A percentile compares a stretch with the other conserved stretches of the same genome.
Evolutionary conservation across 2,113 vertebrate genomes (phyloP).

Genomic region (Panthera tigris): DNA sequence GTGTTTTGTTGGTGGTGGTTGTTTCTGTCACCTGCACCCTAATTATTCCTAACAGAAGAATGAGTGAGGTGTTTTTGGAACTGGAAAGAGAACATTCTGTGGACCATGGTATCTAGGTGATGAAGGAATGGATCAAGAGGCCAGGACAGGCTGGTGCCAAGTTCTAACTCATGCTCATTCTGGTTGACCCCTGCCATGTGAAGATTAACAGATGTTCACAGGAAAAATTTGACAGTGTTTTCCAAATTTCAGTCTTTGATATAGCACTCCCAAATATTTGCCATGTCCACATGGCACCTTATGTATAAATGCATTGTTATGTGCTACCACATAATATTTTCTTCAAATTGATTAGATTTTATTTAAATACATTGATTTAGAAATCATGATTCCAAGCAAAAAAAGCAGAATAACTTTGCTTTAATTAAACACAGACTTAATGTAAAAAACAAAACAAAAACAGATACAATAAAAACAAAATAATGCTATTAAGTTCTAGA

Average conservation of each 20-base stretch:
- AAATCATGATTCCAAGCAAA: not conserved
- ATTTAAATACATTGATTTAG: not conserved
- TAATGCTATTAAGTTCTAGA: not conserved
- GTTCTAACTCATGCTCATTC: not conserved
- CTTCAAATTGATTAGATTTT: not conserved
- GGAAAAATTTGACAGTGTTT: not conserved
- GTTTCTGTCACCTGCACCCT: not conserved
- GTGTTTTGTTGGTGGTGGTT: not conserved
- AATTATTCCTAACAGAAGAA: not conserved
- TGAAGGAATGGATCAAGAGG: not conserved
- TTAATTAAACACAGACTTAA: not conserved
- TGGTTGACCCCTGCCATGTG: too few relatives aligned
- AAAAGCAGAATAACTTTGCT: not conserved
- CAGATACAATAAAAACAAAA: not conserved
- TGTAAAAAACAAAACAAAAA: not conserved
- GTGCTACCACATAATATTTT: not conserved
- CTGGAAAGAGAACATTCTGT: too few relatives aligned
- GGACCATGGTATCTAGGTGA: not conserved
- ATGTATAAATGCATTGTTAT: not conserved
- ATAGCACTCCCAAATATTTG: too few relatives aligned
- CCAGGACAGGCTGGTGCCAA: not conserved
- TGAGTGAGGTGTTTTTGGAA: not conserved
- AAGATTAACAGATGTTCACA: not conserved
- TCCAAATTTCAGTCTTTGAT: not conserved
- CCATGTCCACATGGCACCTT: not conserved